Conservation (phyloP, 2,113 vertebrate genomes). For the Python bivittatus region DNA sequence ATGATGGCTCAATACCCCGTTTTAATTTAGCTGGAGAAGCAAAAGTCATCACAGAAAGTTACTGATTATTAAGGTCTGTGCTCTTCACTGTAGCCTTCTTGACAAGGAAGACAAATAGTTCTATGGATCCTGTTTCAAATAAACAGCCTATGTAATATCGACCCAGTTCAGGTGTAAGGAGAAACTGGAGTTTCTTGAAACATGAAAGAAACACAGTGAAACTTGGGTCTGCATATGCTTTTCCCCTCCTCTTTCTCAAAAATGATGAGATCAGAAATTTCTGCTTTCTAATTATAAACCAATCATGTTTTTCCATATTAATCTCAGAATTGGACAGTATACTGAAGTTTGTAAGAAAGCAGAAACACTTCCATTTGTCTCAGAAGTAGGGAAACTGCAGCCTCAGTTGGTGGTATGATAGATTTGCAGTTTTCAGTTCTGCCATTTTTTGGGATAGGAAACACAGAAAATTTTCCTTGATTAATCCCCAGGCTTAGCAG, state of each 20-base stretch:
- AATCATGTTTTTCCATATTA: neutral
- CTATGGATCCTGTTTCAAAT: constrained; percentile 62
- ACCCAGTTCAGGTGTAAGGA: neutral
- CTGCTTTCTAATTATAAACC: neutral
- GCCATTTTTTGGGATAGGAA: neutral
- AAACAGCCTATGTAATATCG: constrained; percentile 20
- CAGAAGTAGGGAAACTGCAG: neutral
- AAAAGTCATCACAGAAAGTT: constrained; percentile 21
- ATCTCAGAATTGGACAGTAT: neutral
- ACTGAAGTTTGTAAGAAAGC: neutral
- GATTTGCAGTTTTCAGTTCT: neutral
- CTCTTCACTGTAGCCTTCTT: constrained; percentile 51
- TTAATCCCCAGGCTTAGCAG: neutral
- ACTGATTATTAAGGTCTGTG: constrained; percentile 18
- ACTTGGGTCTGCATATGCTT: neutral
- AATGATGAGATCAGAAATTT: neutral
- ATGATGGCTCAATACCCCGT: constrained; percentile 24
- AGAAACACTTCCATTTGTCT: neutral
- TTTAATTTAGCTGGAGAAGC: constrained; percentile 32
- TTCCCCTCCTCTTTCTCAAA: neutral
- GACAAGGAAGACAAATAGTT: constrained; percentile 57
- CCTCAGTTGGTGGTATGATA: neutral
- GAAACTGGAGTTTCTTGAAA: neutral
- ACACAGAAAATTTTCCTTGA: neutral
- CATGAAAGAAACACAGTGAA: neutral